phyloP scores from a whole-genome alignment of 2,888 invertebrate genomes.

The Ectemnius lituratus region DNA sequence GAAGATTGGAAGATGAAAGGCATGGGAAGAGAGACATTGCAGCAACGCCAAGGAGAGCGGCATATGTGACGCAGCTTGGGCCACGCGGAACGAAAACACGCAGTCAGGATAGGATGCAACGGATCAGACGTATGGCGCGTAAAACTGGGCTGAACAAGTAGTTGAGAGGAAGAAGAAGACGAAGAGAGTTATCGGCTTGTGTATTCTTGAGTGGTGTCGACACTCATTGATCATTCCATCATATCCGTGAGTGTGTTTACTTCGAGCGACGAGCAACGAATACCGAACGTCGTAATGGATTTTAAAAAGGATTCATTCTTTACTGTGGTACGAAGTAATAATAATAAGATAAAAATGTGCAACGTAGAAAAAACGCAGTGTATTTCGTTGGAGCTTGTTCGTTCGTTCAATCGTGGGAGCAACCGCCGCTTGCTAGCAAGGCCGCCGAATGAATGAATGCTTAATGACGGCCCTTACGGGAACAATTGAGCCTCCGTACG shows the following conservation, averaged over 20 bases:
- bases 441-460: no score
- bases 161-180: not conserved
- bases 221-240: conserved; percentile 29
- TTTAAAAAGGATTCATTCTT: not conserved
- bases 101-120: not conserved
- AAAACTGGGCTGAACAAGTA: not conserved
- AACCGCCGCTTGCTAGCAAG: no score
- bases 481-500: no score
- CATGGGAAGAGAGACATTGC: no score
- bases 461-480: no score
- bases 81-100: not conserved
- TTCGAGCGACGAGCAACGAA: conserved; percentile 26
- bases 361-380: not conserved
- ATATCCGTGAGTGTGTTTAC: conserved; percentile 28
- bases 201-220: conserved; percentile 23
- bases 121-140: not conserved
- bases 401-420: not conserved
- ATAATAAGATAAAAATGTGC: no score
- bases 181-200: no score
- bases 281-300: not conserved
- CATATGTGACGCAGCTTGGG: not conserved
- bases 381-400: not conserved
- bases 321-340: not conserved
- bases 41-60: no score
- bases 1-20: no score